These are phyloP conservation scores for Rhineura floridana DNA, from an alignment of 2,113 vertebrate species.

Conservation along the genomic window DNA sequence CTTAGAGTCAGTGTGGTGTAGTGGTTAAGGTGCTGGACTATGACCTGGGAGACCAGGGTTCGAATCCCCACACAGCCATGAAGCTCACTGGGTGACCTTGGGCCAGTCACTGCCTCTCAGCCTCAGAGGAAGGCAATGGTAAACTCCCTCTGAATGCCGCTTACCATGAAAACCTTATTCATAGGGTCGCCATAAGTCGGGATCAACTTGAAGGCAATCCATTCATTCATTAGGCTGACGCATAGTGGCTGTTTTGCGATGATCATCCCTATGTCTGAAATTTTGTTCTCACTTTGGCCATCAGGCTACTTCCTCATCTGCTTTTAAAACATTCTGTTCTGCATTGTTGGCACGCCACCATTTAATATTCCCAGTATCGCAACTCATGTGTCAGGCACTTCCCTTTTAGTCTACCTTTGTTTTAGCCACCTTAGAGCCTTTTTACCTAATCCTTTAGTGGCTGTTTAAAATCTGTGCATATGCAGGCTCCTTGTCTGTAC, in stretches of 20 bases:
- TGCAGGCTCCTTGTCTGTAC: not conserved
- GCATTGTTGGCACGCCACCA: not conserved
- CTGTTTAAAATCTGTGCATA: not conserved
- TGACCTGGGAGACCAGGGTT: too few relatives aligned
- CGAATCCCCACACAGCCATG: too few relatives aligned
- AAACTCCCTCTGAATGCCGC: too few relatives aligned
- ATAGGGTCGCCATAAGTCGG: too few relatives aligned
- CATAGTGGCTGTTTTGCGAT: not conserved
- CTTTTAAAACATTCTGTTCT: not conserved
- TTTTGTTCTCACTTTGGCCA: not conserved
- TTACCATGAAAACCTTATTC: too few relatives aligned
- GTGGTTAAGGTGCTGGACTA: too few relatives aligned
- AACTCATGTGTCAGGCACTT: not conserved
- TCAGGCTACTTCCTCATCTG: not conserved
- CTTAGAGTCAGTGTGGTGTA: too few relatives aligned
- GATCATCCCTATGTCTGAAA: not conserved
- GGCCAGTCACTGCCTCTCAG: too few relatives aligned
- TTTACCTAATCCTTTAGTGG: not conserved
- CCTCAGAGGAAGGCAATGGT: too few relatives aligned
- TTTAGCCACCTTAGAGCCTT: not conserved
- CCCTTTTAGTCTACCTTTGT: not conserved
- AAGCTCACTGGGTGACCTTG: too few relatives aligned
- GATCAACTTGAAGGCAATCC: too few relatives aligned
- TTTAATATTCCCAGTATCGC: not conserved
- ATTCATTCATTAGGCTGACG: too few relatives aligned